Percentiles rank a stretch among this genome's conserved stretches.
phyloP scores from a whole-genome alignment of 2,797 vertebrate species.

The Brotogeris chrysoptera region DNA sequence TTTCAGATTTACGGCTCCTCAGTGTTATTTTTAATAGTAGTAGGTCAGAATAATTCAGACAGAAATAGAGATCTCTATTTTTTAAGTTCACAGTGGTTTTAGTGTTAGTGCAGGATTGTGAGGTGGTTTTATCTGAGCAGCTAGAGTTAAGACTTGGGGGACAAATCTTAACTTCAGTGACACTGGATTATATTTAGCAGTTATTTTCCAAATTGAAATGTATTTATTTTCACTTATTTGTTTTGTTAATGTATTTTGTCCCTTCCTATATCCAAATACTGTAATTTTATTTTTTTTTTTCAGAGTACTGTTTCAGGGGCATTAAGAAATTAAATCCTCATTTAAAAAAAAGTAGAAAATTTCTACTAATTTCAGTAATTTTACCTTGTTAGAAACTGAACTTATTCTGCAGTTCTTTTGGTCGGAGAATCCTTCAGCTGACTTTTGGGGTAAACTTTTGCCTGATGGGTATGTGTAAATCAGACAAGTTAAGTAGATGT shows the following conservation, averaged over 20 bases:
- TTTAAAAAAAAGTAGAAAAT: not conserved
- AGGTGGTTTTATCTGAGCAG: conserved; percentile 10
- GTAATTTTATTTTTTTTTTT: not conserved
- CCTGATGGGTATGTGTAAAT: not conserved
- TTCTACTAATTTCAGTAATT: not conserved
- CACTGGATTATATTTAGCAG: not conserved
- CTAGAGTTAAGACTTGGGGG: conserved; percentile 9
- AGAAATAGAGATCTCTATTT: not conserved
- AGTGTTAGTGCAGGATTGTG: not conserved
- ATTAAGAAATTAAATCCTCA: not conserved
- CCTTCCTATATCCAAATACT: not conserved
- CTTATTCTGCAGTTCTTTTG: not conserved
- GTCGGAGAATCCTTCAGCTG: not conserved
- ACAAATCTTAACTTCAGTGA: not conserved
- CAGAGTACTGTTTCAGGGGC: not conserved
- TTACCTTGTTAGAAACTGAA: not conserved
- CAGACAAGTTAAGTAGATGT: not conserved
- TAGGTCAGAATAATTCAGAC: not conserved
- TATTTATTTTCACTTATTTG: not conserved
- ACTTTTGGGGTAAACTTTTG: not conserved
- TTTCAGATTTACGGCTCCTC: not conserved
- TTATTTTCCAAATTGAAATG: not conserved
- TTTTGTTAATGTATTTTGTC: not conserved
- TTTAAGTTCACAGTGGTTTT: not conserved
- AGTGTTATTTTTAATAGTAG: not conserved